Percentiles rank a stretch among this genome's conserved stretches.
Conservation (phyloP, 2,113 vertebrate genomes). For the Saccopteryx leptura region DNA sequence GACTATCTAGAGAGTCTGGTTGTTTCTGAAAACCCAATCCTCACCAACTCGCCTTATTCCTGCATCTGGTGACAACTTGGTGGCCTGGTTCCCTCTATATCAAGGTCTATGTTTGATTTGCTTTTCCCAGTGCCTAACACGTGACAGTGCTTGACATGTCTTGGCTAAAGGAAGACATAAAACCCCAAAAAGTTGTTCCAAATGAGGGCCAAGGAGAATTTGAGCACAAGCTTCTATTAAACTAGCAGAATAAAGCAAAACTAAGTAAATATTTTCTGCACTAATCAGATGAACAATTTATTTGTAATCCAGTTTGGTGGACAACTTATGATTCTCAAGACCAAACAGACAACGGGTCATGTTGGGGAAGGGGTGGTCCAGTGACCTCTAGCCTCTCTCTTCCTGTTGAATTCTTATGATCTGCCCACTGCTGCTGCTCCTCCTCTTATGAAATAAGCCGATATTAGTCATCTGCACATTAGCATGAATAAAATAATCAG, state of each 20-base stretch:
- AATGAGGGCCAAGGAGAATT: conserved; percentile 37
- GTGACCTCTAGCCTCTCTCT: neutral
- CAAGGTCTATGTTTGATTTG: neutral
- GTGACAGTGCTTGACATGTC: neutral
- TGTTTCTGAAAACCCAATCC: neutral
- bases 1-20: neutral
- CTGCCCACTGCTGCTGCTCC: neutral
- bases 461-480: neutral
- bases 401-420: neutral
- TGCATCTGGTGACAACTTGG: neutral
- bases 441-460: conserved; percentile 17
- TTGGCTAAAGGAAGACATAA: neutral
- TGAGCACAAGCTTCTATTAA: neutral
- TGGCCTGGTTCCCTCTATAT: neutral
- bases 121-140: neutral
- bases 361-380: neutral
- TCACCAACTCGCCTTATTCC: neutral
- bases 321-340: neutral
- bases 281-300: neutral
- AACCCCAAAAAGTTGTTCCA: neutral
- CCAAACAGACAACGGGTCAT: neutral
- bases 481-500: conserved; percentile 2
- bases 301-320: neutral
- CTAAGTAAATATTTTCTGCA: neutral
- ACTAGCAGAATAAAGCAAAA: neutral